Evolutionary conservation across 2,888 invertebrate genomes (phyloP), one percentile per base, ranked within the genome.

Genomic region (Blomia tropicalis): DNA sequence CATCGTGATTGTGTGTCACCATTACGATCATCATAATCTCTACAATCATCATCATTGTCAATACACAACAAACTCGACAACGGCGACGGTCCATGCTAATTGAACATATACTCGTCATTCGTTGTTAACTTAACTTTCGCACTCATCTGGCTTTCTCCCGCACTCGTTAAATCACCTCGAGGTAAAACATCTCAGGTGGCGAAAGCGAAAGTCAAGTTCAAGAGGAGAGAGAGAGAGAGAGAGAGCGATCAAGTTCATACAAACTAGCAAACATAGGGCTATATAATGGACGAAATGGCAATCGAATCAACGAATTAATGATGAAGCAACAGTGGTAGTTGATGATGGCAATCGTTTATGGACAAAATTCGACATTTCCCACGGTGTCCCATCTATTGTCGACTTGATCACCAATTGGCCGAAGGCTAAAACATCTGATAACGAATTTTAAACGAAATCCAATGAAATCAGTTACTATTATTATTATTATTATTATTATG

Each of bases 291-390:
- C n/a, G n/a, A 47, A n/a, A 27, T 11, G 27, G 51, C 51, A 25
- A 47, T 47, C 51, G 51, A 47, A 47, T 47, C n/a, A 47, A n/a
- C n/a, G n/a, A 47, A 47, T 47, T 47, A 47, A 47, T 36, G 36
- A 36, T 36, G 36, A 36, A 17, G 7, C 36, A 36, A 17, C 36
- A n/a, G n/a, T n/a, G n/a, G n/a, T n/a, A n/a, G n/a, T n/a, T n/a
- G 36, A 7, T 36, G 36, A 36, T 36, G 36, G 36, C 36, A 36
- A 36, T 36, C 36, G 17, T 36, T 36, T n/a, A n/a, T 36, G 36
- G 36, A 36, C 36, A 17, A 36, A 11, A 7, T 7, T 7, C 36
- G 36, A 7, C 7, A 36, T 36, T 36, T 36, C 36, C 36, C 36
- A 36, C 36, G 36, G 7, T 36, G 36, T 17, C 36, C 17, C 36